Base-by-base conservation (phyloP, 2,113 vertebrate species). In the Phyllostomus hastatus region DNA sequence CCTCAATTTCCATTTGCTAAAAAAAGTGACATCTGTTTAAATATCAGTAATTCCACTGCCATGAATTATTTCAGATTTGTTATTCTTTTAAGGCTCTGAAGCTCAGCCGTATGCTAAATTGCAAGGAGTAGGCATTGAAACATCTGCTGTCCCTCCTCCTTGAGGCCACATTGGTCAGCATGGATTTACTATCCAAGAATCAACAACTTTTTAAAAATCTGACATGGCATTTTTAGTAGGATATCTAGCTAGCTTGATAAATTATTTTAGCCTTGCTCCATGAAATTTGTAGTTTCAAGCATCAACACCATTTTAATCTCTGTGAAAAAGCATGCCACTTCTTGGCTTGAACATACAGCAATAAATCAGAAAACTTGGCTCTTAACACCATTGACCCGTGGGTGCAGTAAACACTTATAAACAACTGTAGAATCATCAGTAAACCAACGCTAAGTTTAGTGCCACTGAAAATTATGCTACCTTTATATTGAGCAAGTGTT, bases 1-100 rank as follows among this genome's bases (percentile, higher is more conserved):
- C 93, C 72, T 97, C 93, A 94, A 94, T 96, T 98, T 97, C 86
- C 89, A 97, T 95, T 96, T 88, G 66, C 95, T 96, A 94, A 97
- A 96, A 97, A 89, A 93, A 92, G 76, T 96, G 97, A 88, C 97
- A 97, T 97, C 95, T 97, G 97, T 93, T 98, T 97, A 97, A 98
- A 97, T 97, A 97, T 97, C 97, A 98, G 96, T 97, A 97, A 97
- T 94, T 96, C 94, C 46, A 97, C 75, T 88, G 93, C 92, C 95
- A 94, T 96, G 93, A 96, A 95, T 96, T 96, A 96, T 96, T 97
- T 96, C 92, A 94, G 89, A 91, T 95, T 95, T 95, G 92, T 90
- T 96, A 84, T 95, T 97, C 88, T 89, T 97, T 94, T 76, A 96
- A 94, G 96, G 80, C 79, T 90, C 75, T 4, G 20, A 88, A 94